Conservation (phyloP, 35 echinoderm and acorn worm species). For the Eucidaris tribuloides region DNA sequence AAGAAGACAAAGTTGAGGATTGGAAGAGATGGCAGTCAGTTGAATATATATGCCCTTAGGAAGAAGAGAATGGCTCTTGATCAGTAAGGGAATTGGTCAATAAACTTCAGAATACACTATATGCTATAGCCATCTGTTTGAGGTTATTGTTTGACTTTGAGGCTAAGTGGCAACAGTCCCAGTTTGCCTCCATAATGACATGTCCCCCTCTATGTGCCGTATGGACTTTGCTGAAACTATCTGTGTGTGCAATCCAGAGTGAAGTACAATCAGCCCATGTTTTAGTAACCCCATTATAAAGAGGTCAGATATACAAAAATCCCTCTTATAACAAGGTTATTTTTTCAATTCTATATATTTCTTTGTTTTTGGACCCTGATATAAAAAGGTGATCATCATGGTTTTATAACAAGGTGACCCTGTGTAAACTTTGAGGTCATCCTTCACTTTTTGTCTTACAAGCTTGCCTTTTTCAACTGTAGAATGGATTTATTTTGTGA, state of each 20-base stretch:
- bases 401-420: not conserved
- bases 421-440: not conserved
- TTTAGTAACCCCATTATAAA: not conserved
- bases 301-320: not conserved
- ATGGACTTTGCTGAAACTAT: not conserved
- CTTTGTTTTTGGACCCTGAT: not conserved
- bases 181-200: not conserved
- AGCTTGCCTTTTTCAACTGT: not conserved
- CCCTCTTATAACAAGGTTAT: not conserved
- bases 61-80: not conserved
- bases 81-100: not conserved
- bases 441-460: not conserved
- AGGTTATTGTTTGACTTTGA: no score
- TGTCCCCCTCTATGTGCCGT: not conserved
- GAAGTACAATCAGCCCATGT: not conserved
- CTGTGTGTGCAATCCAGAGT: not conserved
- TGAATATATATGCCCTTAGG: not conserved
- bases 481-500: not conserved
- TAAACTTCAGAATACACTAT: not conserved
- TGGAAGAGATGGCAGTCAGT: not conserved
- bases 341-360: not conserved
- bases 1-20: not conserved
- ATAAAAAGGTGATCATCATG: not conserved
- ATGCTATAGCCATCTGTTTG: not conserved
- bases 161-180: not conserved